Percentiles rank a stretch among this genome's conserved stretches.
Conservation (phyloP, 2,888 invertebrate genomes). For the Caenorhabditis drosophilae region DNA sequence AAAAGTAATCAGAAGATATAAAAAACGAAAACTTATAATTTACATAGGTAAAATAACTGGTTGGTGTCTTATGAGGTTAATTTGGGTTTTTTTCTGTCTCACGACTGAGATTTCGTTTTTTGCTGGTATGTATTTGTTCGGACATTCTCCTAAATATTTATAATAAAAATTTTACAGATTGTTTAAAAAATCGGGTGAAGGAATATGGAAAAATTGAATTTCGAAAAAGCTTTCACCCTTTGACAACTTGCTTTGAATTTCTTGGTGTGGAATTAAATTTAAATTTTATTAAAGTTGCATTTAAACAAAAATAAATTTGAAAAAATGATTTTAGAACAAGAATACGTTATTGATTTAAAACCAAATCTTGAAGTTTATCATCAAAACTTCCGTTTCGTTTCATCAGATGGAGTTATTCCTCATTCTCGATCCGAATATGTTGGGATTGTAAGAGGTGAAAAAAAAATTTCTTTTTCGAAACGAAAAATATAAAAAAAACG, state of each 20-base stretch:
- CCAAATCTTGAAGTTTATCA: conserved; percentile 27
- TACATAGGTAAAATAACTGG: no score
- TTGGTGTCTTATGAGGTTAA: no score
- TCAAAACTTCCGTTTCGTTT: conserved; percentile 15
- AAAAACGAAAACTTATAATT: no score
- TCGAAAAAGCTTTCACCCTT: conserved; percentile 2
- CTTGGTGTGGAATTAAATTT: conserved; percentile 9
- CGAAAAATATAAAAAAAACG: no score
- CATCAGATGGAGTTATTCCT: no score
- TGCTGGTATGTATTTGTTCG: no score
- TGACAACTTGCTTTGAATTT: conserved; percentile 15
- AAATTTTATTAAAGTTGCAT: background rate
- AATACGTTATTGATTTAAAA: conserved; percentile 18
- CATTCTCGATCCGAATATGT: conserved; percentile 22
- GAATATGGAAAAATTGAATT: conserved; percentile 23
- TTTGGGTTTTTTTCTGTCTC: no score
- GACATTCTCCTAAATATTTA: no score
- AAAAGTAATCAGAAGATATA: no score
- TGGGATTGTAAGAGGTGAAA: conserved; percentile 18
- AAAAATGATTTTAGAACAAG: conserved; percentile 18
- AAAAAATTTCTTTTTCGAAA: background rate
- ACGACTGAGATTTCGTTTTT: no score
- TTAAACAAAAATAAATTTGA: no score
- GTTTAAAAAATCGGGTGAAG: conserved; percentile 27
- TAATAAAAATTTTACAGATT: conserved; percentile 26